Conservation (phyloP, 2,797 vertebrate species). For the Podarcis siculus region DNA sequence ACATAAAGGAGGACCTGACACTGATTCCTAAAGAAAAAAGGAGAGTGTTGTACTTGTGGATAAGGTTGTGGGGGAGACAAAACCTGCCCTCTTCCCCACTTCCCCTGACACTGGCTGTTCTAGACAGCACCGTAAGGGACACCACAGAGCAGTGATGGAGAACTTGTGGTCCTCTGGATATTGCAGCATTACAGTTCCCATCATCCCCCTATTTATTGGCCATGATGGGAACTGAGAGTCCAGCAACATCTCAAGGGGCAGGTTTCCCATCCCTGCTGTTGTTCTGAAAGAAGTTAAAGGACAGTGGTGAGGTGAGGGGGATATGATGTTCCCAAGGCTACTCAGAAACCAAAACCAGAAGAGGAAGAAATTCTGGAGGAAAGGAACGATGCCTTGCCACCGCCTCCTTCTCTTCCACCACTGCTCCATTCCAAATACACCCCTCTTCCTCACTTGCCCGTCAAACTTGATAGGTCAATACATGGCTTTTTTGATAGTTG, state of each 20-base stretch:
- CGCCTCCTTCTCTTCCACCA: too few relatives aligned
- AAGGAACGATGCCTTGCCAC: background rate
- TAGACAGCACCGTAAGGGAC: too few relatives aligned
- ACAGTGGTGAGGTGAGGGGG: background rate
- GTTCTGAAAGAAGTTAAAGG: background rate
- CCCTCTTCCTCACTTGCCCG: background rate
- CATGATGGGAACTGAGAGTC: too few relatives aligned
- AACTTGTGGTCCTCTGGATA: too few relatives aligned
- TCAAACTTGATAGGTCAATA: background rate
- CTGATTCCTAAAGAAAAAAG: background rate
- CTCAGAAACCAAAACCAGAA: background rate
- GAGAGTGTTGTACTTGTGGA: background rate
- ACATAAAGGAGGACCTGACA: background rate
- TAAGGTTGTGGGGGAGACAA: background rate
- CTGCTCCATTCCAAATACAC: background rate
- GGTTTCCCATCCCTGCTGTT: too few relatives aligned
- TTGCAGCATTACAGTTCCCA: too few relatives aligned
- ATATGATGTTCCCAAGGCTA: background rate
- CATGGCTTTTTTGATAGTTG: background rate
- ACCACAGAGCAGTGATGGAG: too few relatives aligned
- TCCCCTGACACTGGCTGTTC: background rate
- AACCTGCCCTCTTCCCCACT: background rate
- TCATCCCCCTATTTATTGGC: too few relatives aligned
- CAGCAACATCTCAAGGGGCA: too few relatives aligned
- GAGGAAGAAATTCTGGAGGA: too few relatives aligned